Base-by-base conservation (phyloP, 1,140 invertebrate species). In the Cydia amplana region DNA sequence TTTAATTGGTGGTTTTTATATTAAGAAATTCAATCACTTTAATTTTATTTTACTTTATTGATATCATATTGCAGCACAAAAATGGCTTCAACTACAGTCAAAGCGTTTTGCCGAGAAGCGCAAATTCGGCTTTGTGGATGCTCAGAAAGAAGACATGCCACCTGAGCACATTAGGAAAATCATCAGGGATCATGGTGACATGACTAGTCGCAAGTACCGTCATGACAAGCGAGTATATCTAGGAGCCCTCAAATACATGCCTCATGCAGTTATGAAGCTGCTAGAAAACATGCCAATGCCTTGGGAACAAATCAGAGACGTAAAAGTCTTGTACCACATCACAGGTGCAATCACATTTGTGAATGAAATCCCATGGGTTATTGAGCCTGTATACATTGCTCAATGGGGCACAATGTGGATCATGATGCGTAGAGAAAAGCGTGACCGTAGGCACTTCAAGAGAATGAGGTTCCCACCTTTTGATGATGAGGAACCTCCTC, bases 351-450 rank as follows among this genome's bases (percentile, higher is more conserved):
- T 99, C 74, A 99, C 99, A 32, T 99, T 99, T 94, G 98, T 99
- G 9, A 99, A 99, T 94, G 99, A 99, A 95, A 99, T 99, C 86
- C 99, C 99, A 28, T 99, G 98, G 98, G 98, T 99, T 28, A 98
- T 99, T 87, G 99, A 99, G 88, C 99, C 99, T 4, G 96, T 99
- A 1, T 99, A 99, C 87, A 99, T 99, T 82, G 99, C 99, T 14
- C 99, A 99, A 92, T 99, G 99, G 99, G 99, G 98, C 67, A 99
- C 99, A 5, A 99, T 99, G 99, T 99, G 99, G 99, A 99, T 99
- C 79, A 99, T 99, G 98, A 99, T 99, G 99, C 94, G 99, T 82
- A 95, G 99, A 80, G 99, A 99, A 87, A 99, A 99, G 92, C 93
- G 99, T 78, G 99, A 99, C 95, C 96, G 99, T 88, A 95, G 99